A percentile compares a stretch with the other conserved stretches of the same genome.
These are phyloP conservation scores for Zygogramma bicolorata DNA, from an alignment of 2,888 invertebrate genomes.

Conservation along the genomic window DNA sequence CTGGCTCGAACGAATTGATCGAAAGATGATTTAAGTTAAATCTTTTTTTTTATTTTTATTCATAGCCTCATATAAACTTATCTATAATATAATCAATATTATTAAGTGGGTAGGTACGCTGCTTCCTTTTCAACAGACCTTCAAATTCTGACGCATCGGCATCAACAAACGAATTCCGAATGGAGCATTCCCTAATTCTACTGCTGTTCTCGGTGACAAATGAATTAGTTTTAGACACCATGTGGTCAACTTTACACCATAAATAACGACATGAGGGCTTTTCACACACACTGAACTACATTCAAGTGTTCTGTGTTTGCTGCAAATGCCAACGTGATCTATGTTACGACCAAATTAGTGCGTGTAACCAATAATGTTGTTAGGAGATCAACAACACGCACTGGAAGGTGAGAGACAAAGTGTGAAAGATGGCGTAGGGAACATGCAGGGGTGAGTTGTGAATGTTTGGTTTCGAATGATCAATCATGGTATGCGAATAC, in stretches of 20 bases:
- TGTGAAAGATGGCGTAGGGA: neutral
- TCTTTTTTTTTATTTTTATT: too few species aligned
- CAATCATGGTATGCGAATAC: too few species aligned
- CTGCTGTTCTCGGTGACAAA: slow-evolving; percentile 45
- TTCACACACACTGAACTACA: slow-evolving; percentile 36
- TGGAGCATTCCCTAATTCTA: neutral
- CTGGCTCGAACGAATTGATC: too few species aligned
- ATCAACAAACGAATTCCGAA: neutral
- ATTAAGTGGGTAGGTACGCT: too few species aligned
- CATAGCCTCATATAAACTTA: too few species aligned
- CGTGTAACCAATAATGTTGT: slow-evolving; percentile 37
- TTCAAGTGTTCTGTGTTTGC: slow-evolving; percentile 29
- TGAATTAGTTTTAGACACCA: slow-evolving; percentile 47
- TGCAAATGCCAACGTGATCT: slow-evolving; percentile 34
- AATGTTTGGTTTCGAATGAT: neutral
- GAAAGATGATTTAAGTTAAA: too few species aligned
- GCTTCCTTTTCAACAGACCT: neutral
- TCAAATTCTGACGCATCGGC: neutral
- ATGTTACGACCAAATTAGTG: slow-evolving; percentile 41
- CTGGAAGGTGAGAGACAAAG: neutral
- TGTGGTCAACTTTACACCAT: slow-evolving; percentile 53
- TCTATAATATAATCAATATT: too few species aligned
- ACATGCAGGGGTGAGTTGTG: neutral
- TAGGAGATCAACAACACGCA: slow-evolving; percentile 7
- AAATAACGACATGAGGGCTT: slow-evolving; percentile 47